These are phyloP conservation scores for Zhuqinia jingwanae DNA, from an alignment of 2,888 invertebrate species.

Conservation along the genomic window DNA sequence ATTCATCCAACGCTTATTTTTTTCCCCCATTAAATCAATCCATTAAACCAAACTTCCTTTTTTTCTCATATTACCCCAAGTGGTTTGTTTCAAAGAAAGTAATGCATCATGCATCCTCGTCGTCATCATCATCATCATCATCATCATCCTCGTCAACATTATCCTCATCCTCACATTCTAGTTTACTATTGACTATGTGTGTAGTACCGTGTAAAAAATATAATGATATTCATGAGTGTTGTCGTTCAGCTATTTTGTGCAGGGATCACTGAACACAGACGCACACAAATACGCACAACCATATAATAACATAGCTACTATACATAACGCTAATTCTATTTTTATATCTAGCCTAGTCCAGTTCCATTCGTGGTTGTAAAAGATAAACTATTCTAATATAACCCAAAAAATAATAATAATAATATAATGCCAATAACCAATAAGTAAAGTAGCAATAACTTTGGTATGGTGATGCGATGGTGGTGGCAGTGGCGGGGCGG, in stretches of 20 bases:
- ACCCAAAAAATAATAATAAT: constrained; percentile 16
- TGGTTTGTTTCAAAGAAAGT: no score
- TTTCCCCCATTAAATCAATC: no score
- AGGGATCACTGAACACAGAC: not conserved
- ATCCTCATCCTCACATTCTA: not conserved
- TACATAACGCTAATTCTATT: no score
- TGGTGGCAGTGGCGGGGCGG: not conserved
- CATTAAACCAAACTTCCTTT: not conserved
- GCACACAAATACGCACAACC: not conserved
- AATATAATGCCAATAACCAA: constrained; percentile 4
- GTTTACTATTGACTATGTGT: no score
- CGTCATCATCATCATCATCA: not conserved
- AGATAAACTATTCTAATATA: not conserved
- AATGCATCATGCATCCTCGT: no score
- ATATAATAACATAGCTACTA: not conserved
- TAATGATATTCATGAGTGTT: constrained; percentile 44
- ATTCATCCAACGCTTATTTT: no score
- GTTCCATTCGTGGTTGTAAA: no score
- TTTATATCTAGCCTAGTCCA: not conserved
- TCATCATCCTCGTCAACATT: not conserved
- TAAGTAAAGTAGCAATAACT: not conserved
- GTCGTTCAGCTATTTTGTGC: not conserved
- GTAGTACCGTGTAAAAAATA: constrained; percentile 1
- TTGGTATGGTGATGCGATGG: not conserved
- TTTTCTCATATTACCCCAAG: no score